Conservation (phyloP, 2,113 vertebrate genomes). For the Dicerorhinus sumatrensis region DNA sequence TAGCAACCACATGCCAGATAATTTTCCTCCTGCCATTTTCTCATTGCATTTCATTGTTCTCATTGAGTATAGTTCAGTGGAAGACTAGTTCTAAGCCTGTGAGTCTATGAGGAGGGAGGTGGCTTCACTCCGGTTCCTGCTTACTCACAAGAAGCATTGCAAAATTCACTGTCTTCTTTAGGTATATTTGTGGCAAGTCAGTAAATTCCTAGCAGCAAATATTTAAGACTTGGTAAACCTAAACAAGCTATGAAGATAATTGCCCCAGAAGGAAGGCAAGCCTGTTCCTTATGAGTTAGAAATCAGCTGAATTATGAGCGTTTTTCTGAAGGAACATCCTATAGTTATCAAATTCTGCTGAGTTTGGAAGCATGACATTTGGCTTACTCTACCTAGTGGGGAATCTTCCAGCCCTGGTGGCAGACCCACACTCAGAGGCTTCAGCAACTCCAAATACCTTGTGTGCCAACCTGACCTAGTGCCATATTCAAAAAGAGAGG, state of each 20-base stretch:
- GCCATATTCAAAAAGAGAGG: neutral
- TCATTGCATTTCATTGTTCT: neutral
- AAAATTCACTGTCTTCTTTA: neutral
- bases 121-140: neutral
- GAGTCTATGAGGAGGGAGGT: neutral
- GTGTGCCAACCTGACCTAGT: neutral
- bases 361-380: neutral
- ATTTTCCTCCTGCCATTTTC: neutral
- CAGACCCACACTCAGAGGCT: neutral
- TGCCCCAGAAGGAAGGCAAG: neutral
- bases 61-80: neutral
- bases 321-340: neutral
- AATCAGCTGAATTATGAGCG: neutral
- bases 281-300: neutral
- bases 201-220: neutral
- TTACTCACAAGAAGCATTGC: neutral
- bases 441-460: neutral
- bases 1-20: conserved; percentile 16
- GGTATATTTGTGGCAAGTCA: neutral
- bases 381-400: neutral
- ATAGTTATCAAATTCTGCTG: neutral
- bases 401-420: neutral
- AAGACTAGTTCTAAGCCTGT: neutral
- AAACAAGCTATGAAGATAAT: neutral
- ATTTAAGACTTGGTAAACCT: neutral